Evolutionary conservation across 2,888 invertebrate species (phyloP).

Genomic region (Trissolcus brochymenae): DNA sequence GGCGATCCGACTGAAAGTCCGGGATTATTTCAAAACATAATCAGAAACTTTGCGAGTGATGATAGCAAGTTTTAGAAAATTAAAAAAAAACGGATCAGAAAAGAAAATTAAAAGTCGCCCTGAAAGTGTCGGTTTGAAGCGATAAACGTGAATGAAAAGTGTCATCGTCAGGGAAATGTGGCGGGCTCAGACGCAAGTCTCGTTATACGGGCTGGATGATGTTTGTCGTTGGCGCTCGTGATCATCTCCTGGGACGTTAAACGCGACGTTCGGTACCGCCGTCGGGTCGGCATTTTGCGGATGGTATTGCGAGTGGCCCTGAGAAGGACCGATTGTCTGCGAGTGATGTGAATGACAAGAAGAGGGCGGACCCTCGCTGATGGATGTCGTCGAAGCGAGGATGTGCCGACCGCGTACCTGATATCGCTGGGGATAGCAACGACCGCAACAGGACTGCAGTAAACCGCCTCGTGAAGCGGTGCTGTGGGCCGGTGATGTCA

Average conservation of each 20-base stretch:
- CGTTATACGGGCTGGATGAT: conserved; percentile 72
- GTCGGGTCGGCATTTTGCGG: conserved; percentile 67
- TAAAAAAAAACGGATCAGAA: not conserved
- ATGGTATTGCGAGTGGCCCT: conserved; percentile 62
- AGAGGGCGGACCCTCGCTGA: conserved; percentile 71
- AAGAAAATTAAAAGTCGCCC: not conserved
- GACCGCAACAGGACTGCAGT: conserved; percentile 88
- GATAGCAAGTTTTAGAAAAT: not conserved
- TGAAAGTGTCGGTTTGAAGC: conserved; percentile 1
- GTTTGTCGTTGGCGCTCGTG: conserved; percentile 63
- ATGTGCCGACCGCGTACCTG: conserved; percentile 82
- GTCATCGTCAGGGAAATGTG: conserved; percentile 35
- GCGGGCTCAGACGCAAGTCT: conserved; percentile 72
- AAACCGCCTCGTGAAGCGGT: conserved; percentile 83
- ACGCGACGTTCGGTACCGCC: conserved; percentile 72
- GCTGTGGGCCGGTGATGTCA: conserved; percentile 92
- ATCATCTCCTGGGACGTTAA: conserved; percentile 71
- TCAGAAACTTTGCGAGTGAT: conserved; percentile 4
- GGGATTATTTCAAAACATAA: not conserved
- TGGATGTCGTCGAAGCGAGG: conserved; percentile 74
- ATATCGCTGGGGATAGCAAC: conserved; percentile 92
- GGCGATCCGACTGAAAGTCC: too few species aligned
- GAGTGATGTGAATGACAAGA: conserved; percentile 71
- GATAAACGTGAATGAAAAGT: conserved; percentile 9
- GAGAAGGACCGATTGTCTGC: conserved; percentile 63